Base-by-base conservation (phyloP, 2,797 vertebrate genomes). In the Sitta carolinensis region DNA sequence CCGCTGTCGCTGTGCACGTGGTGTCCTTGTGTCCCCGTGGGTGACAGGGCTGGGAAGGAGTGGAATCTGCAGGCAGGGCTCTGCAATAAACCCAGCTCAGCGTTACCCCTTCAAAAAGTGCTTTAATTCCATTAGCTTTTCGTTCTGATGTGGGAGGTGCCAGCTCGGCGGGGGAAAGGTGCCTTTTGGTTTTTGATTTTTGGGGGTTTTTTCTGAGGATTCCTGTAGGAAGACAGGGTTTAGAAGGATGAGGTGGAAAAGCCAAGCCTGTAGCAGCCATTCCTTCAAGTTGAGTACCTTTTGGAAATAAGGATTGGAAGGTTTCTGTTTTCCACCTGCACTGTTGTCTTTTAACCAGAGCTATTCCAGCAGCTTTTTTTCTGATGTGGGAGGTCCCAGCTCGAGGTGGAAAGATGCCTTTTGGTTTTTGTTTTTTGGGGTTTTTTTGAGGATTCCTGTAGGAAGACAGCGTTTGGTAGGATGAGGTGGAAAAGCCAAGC, bases 31-130 rank as follows among this genome's bases (percentile, higher is more conserved):
- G 43, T 51, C 18, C 0, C 34, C 42, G 18, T 2, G 63, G 45
- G 64, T 67, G 64, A 1, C 30, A 0, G 45, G 4, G 59, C 26
- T 6, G 58, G 63, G 2, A 5, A 9, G 27, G 42, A 30, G 11
- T 2, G n/a, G 18, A 5, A 25, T 12, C 25, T 51, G 50, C 26
- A 17, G 50, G 50, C 50, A 6, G 6, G 1, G 21, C 12, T 19
- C 9, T 25, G 10, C 42, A 7, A 3, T 7, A 18, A 30, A 61
- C 27, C 1, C 26, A 14, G 9, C 40, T 5, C 10, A 1, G 30
- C 0, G 0, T 26, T 38, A 13, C 11, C 10, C 11, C 32, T 68
- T 69, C 16, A 1, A 11, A 47, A 78, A 17, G 16, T 4, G 1
- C 4, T 81, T 70, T 3, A 9, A 2, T 36, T 47, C 5, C 38